Conservation (phyloP, 2,797 vertebrate species). For the Coregonus suidteri region DNA sequence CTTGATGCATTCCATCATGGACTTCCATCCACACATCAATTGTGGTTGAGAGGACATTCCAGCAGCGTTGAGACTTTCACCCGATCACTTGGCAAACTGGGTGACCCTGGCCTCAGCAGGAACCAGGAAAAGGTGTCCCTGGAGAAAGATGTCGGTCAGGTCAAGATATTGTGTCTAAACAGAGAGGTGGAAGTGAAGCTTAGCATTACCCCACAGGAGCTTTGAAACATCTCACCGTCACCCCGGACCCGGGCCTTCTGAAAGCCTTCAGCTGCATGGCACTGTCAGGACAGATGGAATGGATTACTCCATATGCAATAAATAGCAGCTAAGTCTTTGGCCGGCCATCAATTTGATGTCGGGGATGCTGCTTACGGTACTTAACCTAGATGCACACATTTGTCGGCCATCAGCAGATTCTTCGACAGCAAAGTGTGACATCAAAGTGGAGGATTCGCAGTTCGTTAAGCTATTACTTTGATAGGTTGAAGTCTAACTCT, state of each 20-base stretch:
- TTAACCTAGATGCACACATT: not conserved
- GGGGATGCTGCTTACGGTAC: not conserved
- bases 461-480: too few species aligned
- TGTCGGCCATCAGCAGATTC: not conserved
- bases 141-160: not conserved
- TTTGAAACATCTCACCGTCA: conserved; percentile 35
- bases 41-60: too few species aligned
- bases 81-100: not conserved
- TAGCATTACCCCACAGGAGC: conserved; percentile 37
- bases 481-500: not conserved
- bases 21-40: too few species aligned
- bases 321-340: conserved; percentile 14
- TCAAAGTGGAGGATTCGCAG: not conserved
- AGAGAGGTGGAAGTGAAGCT: conserved; percentile 47
- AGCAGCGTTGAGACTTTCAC: not conserved
- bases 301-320: conserved; percentile 40
- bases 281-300: conserved; percentile 36
- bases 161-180: conserved; percentile 42
- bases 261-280: conserved; percentile 37
- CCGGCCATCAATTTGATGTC: not conserved
- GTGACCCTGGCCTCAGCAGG: not conserved
- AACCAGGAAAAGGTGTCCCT: not conserved
- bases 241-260: conserved; percentile 28
- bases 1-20: too few species aligned
- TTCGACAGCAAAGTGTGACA: not conserved